Conservation (phyloP, 2,888 invertebrate genomes). For the Escarpia spicata region DNA sequence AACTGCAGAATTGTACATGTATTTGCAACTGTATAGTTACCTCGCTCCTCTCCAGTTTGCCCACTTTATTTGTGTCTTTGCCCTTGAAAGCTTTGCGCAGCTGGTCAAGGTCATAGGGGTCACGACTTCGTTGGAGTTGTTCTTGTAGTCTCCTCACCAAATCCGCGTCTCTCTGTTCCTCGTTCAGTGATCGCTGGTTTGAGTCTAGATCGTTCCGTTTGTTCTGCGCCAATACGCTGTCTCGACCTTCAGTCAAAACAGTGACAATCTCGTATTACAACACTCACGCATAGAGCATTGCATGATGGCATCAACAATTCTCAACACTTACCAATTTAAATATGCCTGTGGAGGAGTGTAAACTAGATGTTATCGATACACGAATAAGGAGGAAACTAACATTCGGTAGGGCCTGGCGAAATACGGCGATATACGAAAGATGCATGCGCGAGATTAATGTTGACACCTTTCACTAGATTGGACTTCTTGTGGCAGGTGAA, state of each 20-base stretch:
- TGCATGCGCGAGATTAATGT: not conserved
- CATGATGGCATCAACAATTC: not conserved
- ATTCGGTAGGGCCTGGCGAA: not conserved
- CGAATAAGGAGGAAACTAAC: not conserved
- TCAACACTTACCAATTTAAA: not conserved
- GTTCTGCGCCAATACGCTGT: conserved; percentile 58
- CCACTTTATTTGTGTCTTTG: conserved; percentile 49
- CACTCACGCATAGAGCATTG: not conserved
- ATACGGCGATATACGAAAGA: not conserved
- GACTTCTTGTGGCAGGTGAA: not conserved
- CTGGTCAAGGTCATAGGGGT: conserved; percentile 51
- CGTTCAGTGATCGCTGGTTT: conserved; percentile 42
- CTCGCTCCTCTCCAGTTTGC: conserved; percentile 44
- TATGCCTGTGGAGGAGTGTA: not conserved
- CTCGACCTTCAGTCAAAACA: conserved; percentile 49
- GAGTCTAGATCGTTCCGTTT: conserved; percentile 48
- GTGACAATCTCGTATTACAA: not conserved
- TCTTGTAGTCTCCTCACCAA: conserved; percentile 53
- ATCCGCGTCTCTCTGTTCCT: conserved; percentile 57
- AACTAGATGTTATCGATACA: not conserved
- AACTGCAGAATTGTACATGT: not conserved
- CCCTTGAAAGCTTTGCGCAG: conserved; percentile 48
- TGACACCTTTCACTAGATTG: not conserved
- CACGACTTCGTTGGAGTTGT: conserved; percentile 49
- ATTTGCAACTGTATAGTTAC: conserved; percentile 32